Evolutionary conservation across 2,888 invertebrate genomes (phyloP).

Genomic region (Plebejus argus): DNA sequence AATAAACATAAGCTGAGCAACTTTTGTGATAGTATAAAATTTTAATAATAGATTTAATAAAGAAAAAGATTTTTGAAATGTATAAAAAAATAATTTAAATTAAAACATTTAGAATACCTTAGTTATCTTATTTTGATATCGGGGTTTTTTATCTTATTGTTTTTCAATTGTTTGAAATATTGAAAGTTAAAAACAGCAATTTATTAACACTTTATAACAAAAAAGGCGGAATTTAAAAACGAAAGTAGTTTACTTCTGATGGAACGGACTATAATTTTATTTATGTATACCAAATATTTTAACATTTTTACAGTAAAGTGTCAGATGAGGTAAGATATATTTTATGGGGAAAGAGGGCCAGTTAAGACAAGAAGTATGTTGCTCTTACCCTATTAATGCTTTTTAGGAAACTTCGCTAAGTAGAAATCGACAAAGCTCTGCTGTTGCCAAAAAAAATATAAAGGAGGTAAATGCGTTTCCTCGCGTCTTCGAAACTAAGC

Average conservation of each 20-base stretch:
- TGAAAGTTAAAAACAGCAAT: not conserved
- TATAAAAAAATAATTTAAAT: not conserved
- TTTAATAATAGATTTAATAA: not conserved
- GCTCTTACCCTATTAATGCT: not conserved
- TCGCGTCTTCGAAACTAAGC: not conserved
- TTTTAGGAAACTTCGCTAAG: not conserved
- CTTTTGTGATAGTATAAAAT: not conserved
- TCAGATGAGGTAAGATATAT: not conserved
- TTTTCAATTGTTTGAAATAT: not conserved
- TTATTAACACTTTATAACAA: not conserved
- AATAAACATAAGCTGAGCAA: slow-evolving; percentile 3
- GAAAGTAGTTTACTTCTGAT: not conserved
- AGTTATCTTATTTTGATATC: not conserved
- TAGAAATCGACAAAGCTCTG: not conserved
- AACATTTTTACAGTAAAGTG: not conserved
- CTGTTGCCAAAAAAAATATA: not conserved
- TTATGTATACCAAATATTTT: not conserved
- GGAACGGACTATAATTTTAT: not conserved
- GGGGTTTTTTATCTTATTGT: not conserved
- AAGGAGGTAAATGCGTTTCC: not conserved
- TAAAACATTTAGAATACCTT: not conserved
- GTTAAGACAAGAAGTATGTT: not conserved
- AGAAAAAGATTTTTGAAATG: not conserved
- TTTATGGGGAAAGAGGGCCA: not conserved
- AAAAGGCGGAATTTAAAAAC: not conserved